Base-by-base conservation (phyloP, 1,140 invertebrate species). In the Drosophila pandora region DNA sequence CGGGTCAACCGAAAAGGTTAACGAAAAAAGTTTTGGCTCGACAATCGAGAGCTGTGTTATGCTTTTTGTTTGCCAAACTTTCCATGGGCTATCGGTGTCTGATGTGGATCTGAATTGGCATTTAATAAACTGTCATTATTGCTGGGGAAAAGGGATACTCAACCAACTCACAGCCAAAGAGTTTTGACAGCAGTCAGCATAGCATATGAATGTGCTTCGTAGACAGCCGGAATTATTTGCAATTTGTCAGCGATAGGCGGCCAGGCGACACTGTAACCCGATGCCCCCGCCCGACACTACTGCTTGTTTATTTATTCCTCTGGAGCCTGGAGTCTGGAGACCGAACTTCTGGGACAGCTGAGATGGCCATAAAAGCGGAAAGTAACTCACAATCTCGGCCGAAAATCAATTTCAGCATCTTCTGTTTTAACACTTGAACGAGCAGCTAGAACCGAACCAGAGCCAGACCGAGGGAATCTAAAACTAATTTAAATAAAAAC, bases 401-500 rank as follows among this genome's bases (percentile, higher is more conserved):
- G 32, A 73, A 75, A 85, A 85, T 85, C 81, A 81, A 85, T 87
- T 85, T 87, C 71, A 77, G 64, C 63, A 39, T 56, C 60, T 62
- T 56, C 41, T 74, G 69, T 87, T 87, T 83, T 85, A 81, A 87
- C 81, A 85, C 77, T 81, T 85, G 57, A 85, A 61, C 74, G 82
- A 74, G 52, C 60, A 85, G 60, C 69, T 68, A 73, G 52, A 77
- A 81, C 57, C 41, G 43, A 39, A 21, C 48, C 43, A 45, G 45
- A 23, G 28, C 39, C 23, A 62, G 39, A 28, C 28, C 48, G 5
- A 50, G 60, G 62, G 63, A 80, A 81, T 85, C 83, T 69, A 79
- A 85, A 85, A 85, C 82, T 85, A 85, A 85, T 85, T 85, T 85
- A 78, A 87, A 85, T 85, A 85, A 85, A 85, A 85, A 81, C 79